Base-by-base conservation (phyloP, 2,113 vertebrate genomes). In the Pampusana beccarii region DNA sequence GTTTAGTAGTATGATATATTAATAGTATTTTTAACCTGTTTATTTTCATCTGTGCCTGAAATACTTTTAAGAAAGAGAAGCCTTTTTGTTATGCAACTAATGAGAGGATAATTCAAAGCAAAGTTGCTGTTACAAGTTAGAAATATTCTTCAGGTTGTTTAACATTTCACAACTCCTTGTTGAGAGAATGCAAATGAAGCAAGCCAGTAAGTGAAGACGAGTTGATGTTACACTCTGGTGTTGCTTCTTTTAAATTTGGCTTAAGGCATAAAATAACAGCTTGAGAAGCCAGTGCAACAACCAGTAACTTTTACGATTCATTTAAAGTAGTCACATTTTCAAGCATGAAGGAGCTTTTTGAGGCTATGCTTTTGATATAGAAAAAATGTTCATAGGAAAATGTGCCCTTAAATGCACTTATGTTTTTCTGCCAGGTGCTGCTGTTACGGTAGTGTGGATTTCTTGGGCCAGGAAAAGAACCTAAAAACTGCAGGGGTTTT, bases 191-290 rank as follows among this genome's bases (percentile, higher is more conserved):
- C 48, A 94, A 93, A 84, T 57, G 42, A 84, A 53, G 44, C 26
- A 64, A 92, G 48, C 34, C 75, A 40, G 67, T 92, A 92, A 75
- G 64, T 88, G 95, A 88, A 95, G 87, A 93, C 75, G 92, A 95
- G 65, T 71, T 91, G 86, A 72, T 95, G 75, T 92, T 94, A 80
- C 42, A 64, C 82, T 71, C 75, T 90, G 42, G 16, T 83, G 64
- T 80, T 92, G 42, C 94, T 95, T 81, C 93, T 86, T 94, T 78
- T 66, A 78, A 80, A 93, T 90, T 94, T 94, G 88, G 80, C 95
- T 90, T 84, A 67, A 84, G 61, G 86, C 81, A 50, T 67, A 88
- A 88, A 90, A 62, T 83, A 96, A 90, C 90, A 95, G 90, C 82
- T 96, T 94, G 92, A 93, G 80, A 90, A 95, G 48, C 72, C 42